phyloP scores from a whole-genome alignment of 2,797 vertebrate species.

The Gymnoscopelus braueri region DNA sequence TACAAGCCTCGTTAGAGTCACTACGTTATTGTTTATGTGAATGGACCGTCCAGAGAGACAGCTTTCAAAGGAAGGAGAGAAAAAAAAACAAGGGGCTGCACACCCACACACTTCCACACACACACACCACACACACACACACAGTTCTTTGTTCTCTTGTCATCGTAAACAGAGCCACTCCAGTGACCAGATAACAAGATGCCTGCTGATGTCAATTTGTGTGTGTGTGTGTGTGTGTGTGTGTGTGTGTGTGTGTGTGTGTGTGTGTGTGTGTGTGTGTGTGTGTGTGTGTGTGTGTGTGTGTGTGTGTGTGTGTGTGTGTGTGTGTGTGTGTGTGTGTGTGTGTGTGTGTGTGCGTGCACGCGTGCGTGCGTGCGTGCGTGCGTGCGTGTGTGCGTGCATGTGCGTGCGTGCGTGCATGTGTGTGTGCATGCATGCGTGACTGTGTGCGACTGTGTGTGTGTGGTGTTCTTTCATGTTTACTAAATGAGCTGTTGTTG shows the following conservation, averaged over 20 bases:
- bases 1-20: too few relatives aligned
- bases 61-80: constrained; percentile 18
- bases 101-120: neutral
- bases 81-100: too few relatives aligned
- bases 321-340: constrained; percentile 7
- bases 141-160: constrained; percentile 41
- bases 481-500: constrained; percentile 63
- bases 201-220: constrained; percentile 35
- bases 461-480: constrained; percentile 36
- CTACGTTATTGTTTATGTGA: too few relatives aligned
- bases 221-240: constrained; percentile 7
- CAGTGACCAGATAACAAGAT: constrained; percentile 45
- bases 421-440: constrained; percentile 1
- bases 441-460: neutral
- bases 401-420: constrained; percentile 10
- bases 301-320: neutral
- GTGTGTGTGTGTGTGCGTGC: constrained; percentile 1
- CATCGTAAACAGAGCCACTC: constrained; percentile 33
- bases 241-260: constrained; percentile 3
- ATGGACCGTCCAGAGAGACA: constrained; percentile 4
- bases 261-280: neutral
- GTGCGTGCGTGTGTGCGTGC: neutral
- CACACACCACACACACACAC: constrained; percentile 7
- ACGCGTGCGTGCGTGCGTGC: neutral
- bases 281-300: neutral